Conservation (phyloP, 1,140 invertebrate species). For the Bombus cullumanus region DNA sequence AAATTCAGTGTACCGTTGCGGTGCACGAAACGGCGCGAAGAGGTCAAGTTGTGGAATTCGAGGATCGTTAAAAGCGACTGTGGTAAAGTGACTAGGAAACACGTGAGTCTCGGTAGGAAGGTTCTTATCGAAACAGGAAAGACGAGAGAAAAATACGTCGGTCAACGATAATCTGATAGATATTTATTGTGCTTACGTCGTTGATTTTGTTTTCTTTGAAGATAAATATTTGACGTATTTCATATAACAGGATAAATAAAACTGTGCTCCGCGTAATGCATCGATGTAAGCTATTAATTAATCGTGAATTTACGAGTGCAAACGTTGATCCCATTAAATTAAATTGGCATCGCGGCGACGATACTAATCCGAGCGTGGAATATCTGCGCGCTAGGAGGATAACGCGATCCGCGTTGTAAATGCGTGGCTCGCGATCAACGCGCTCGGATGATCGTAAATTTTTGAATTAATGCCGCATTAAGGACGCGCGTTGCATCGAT, state of each 20-base stretch:
- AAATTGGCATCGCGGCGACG: conserved; percentile 33
- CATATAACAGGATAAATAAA: neutral
- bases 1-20: conserved; percentile 28
- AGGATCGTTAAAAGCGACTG: conserved; percentile 38
- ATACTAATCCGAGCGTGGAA: conserved; percentile 20
- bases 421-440: neutral
- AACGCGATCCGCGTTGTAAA: conserved; percentile 25
- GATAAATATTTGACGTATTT: neutral
- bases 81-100: conserved; percentile 3
- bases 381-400: conserved; percentile 19
- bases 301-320: conserved; percentile 34
- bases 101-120: neutral
- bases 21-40: neutral
- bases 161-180: neutral
- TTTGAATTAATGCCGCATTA: conserved; percentile 54
- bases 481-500: conserved; percentile 46
- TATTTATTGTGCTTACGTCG: neutral
- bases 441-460: conserved; percentile 44
- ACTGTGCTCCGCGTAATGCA: neutral
- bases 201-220: neutral
- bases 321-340: conserved; percentile 43
- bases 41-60: conserved; percentile 43
- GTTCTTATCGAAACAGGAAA: neutral
- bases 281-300: conserved; percentile 25
- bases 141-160: neutral